Conservation (phyloP, 2,888 invertebrate species). For the Halictus ligatus region DNA sequence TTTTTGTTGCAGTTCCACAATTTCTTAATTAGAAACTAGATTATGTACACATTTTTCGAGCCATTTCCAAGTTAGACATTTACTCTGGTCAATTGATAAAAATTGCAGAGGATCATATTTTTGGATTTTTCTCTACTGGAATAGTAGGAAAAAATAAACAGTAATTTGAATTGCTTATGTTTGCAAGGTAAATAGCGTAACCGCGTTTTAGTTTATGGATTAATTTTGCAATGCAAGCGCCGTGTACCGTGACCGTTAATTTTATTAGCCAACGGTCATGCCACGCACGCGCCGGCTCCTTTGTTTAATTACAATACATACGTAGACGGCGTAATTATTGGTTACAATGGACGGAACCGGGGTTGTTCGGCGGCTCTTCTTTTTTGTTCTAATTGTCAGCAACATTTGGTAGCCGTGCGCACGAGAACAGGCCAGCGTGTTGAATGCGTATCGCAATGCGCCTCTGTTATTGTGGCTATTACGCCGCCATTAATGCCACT, state of each 20-base stretch:
- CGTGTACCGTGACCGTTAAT: slow-evolving; percentile 31
- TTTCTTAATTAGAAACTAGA: no score
- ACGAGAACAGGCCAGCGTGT: slow-evolving; percentile 34
- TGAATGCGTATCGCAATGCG: slow-evolving; percentile 59
- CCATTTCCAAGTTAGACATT: no score
- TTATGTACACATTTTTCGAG: no score
- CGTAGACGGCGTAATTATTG: slow-evolving; percentile 80
- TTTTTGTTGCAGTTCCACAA: no score
- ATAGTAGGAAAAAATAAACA: neutral
- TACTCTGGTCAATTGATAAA: neutral
- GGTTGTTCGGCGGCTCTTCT: slow-evolving; percentile 47
- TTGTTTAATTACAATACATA: slow-evolving; percentile 81
- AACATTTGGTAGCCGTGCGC: slow-evolving; percentile 80
- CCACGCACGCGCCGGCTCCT: slow-evolving; percentile 64
- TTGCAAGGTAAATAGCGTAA: neutral
- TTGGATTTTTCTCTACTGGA: neutral
- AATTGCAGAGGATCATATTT: neutral
- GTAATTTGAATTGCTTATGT: neutral
- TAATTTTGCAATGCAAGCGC: slow-evolving; percentile 20
- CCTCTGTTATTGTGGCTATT: slow-evolving; percentile 73
- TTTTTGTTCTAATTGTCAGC: slow-evolving; percentile 76
- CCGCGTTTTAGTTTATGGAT: neutral
- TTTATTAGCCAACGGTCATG: slow-evolving; percentile 42
- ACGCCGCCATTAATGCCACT: slow-evolving; percentile 79
- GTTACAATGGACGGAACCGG: slow-evolving; percentile 76